phyloP scores from a whole-genome alignment of 2,113 vertebrate species.

The Anoura caudifer region DNA sequence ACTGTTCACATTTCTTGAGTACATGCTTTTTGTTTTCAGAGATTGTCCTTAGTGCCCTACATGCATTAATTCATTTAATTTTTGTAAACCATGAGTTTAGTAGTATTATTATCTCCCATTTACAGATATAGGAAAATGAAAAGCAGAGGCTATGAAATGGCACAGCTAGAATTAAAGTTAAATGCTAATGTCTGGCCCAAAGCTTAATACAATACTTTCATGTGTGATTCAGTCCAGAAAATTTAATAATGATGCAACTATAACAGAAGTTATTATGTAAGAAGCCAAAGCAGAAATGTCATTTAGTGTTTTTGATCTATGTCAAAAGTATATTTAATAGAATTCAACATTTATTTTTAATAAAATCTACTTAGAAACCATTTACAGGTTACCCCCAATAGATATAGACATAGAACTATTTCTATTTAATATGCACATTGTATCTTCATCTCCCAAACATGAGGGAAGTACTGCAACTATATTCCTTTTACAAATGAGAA shows the following conservation, averaged over 20 bases:
- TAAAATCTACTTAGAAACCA: neutral
- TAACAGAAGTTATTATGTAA: neutral
- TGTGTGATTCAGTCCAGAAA: neutral
- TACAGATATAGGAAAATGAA: neutral
- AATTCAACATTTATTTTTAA: neutral
- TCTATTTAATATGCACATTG: neutral
- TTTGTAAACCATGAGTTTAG: neutral
- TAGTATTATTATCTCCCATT: neutral
- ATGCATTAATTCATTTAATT: neutral
- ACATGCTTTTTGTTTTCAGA: neutral
- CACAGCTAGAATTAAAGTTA: neutral
- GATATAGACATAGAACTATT: neutral
- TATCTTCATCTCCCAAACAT: neutral
- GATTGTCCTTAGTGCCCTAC: neutral
- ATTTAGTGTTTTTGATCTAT: neutral
- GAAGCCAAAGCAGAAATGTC: neutral
- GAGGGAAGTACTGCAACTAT: neutral
- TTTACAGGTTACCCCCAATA: neutral
- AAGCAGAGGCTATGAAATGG: neutral
- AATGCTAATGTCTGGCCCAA: neutral
- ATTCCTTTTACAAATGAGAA: neutral
- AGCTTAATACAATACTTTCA: neutral
- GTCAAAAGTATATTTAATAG: conserved; percentile 4
- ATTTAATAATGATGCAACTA: neutral
- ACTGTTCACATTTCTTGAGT: neutral